A percentile compares a stretch with the other conserved stretches of the same genome.
Evolutionary conservation across 2,113 vertebrate genomes (phyloP).

Genomic region (Martes martes): DNA sequence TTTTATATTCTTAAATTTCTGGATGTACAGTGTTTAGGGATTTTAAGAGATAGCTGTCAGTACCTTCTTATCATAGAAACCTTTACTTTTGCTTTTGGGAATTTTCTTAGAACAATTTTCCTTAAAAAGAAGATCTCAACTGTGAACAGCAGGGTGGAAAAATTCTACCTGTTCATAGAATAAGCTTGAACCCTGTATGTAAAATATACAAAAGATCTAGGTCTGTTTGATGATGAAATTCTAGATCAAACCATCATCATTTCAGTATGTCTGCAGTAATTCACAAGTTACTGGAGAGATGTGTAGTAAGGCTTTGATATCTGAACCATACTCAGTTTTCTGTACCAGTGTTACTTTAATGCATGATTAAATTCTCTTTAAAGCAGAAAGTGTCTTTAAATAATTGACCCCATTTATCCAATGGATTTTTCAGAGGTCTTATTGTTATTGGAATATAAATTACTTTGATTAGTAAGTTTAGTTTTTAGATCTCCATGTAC

Average conservation of each 20-base stretch:
- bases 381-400: not conserved
- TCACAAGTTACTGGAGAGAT: not conserved
- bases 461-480: not conserved
- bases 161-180: not conserved
- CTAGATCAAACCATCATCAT: not conserved
- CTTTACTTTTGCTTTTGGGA: not conserved
- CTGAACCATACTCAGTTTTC: not conserved
- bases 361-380: not conserved
- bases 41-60: not conserved
- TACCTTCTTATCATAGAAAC: not conserved
- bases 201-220: not conserved
- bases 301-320: not conserved
- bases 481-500: not conserved
- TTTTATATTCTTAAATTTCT: not conserved
- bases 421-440: not conserved
- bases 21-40: not conserved
- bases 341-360: not conserved
- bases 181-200: not conserved
- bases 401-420: not conserved
- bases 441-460: not conserved
- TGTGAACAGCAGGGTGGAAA: not conserved
- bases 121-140: not conserved
- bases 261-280: not conserved
- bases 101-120: not conserved
- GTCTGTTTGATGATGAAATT: constrained; percentile 17